A percentile compares a stretch with the other conserved stretches of the same genome.
Conservation (phyloP, 2,797 vertebrate species). For the Fringilla coelebs region DNA sequence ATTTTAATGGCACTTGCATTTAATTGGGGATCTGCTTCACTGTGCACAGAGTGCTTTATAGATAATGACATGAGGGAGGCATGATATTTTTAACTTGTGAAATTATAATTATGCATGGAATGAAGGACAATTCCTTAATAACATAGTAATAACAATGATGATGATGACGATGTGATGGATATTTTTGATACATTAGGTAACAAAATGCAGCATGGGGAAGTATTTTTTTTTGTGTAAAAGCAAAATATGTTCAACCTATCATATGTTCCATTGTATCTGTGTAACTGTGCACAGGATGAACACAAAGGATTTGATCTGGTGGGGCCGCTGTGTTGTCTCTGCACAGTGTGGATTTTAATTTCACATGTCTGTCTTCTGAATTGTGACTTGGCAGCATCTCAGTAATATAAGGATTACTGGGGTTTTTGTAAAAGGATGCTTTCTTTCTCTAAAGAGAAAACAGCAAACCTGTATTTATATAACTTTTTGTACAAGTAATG, state of each 20-base stretch:
- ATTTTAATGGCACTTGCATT: slow-evolving; percentile 63
- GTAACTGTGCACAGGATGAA: background rate
- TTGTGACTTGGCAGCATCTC: slow-evolving; percentile 47
- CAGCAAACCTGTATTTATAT: slow-evolving; percentile 68
- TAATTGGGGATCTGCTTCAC: slow-evolving; percentile 59
- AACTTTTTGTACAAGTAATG: slow-evolving; percentile 75
- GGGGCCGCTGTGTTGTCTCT: slow-evolving; percentile 3
- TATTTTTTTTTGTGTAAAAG: slow-evolving; percentile 11
- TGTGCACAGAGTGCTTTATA: slow-evolving; percentile 45
- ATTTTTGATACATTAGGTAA: slow-evolving; percentile 9
- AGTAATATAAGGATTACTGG: slow-evolving; percentile 48
- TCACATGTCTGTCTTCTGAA: slow-evolving; percentile 69
- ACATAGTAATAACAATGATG: background rate
- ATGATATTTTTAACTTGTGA: background rate
- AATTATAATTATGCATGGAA: slow-evolving; percentile 9
- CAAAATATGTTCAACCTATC: background rate
- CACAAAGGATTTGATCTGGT: background rate
- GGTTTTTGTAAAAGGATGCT: slow-evolving; percentile 59
- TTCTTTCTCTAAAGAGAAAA: slow-evolving; percentile 64
- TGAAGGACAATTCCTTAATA: slow-evolving; percentile 21
- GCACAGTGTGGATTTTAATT: slow-evolving; percentile 63
- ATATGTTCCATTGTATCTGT: background rate
- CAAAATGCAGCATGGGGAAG: background rate
- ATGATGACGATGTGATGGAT: background rate
- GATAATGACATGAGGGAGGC: background rate